phyloP scores from a whole-genome alignment of 35 echinoderm and acorn worm species.

The Heliocidaris tuberculata region DNA sequence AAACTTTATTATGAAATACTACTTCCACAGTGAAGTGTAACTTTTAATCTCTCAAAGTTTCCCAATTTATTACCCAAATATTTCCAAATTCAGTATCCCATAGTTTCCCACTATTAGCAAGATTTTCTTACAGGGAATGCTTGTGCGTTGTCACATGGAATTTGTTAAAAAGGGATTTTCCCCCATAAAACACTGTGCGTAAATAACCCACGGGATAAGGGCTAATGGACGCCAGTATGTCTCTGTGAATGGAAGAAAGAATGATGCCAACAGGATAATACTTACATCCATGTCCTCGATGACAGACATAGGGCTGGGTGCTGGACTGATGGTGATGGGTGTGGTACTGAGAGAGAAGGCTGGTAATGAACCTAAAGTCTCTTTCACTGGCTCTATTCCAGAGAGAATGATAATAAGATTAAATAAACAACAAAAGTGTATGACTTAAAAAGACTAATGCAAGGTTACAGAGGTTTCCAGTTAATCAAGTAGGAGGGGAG shows the following conservation, averaged over 20 bases:
- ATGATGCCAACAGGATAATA: background rate
- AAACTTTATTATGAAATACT: too few species aligned
- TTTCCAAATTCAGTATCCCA: too few species aligned
- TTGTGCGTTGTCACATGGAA: too few species aligned
- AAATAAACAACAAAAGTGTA: background rate
- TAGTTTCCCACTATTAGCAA: too few species aligned
- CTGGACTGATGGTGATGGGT: background rate
- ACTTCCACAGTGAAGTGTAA: too few species aligned
- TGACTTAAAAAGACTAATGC: background rate
- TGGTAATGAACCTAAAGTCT: background rate
- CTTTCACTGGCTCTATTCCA: background rate
- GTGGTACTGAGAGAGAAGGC: background rate
- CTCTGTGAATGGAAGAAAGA: background rate
- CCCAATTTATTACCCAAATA: too few species aligned
- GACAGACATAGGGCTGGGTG: slow-evolving; percentile 8
- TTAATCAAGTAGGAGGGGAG: background rate
- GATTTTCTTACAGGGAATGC: too few species aligned
- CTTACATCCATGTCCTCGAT: slow-evolving; percentile 32
- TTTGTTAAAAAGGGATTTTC: too few species aligned
- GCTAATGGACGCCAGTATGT: too few species aligned
- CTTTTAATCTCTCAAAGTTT: too few species aligned
- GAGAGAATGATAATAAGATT: background rate
- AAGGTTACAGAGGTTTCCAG: background rate
- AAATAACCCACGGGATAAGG: too few species aligned
- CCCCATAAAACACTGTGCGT: too few species aligned